Conservation (phyloP, 2,888 invertebrate genomes). For the Chromoteleia sp. region DNA sequence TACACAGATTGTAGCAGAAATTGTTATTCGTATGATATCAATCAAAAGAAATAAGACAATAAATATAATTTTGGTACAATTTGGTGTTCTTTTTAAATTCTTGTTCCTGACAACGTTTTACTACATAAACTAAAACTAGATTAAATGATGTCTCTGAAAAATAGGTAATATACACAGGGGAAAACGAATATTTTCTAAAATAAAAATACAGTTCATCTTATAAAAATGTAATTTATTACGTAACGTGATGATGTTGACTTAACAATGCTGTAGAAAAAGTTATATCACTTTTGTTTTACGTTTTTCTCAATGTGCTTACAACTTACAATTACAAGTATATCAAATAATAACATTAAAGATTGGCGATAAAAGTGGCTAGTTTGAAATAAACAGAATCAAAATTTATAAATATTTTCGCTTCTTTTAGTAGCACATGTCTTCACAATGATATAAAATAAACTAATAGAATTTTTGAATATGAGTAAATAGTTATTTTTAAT, state of each 20-base stretch:
- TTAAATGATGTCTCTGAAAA: no score
- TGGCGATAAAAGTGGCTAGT: background rate
- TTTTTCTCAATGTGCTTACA: conserved; percentile 22
- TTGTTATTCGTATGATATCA: conserved; percentile 80
- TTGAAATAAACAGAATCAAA: background rate
- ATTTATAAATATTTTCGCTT: background rate
- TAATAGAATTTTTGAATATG: no score
- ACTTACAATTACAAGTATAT: conserved; percentile 24
- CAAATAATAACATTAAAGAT: background rate
- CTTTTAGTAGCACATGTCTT: background rate
- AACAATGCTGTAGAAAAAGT: conserved; percentile 52
- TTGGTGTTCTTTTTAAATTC: no score
- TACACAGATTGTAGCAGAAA: conserved; percentile 79
- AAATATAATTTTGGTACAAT: conserved; percentile 83
- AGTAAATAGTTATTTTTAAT: no score
- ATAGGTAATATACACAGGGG: no score
- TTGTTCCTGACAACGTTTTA: no score
- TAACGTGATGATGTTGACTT: conserved; percentile 49
- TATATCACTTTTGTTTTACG: conserved; percentile 45
- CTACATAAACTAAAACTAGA: no score
- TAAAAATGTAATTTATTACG: conserved; percentile 57
- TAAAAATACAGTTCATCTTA: conserved; percentile 20
- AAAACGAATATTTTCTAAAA: no score
- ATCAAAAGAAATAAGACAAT: conserved; percentile 83
- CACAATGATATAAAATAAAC: no score